phyloP scores from a whole-genome alignment of 2,113 vertebrate genomes.

The Callospermophilus lateralis region DNA sequence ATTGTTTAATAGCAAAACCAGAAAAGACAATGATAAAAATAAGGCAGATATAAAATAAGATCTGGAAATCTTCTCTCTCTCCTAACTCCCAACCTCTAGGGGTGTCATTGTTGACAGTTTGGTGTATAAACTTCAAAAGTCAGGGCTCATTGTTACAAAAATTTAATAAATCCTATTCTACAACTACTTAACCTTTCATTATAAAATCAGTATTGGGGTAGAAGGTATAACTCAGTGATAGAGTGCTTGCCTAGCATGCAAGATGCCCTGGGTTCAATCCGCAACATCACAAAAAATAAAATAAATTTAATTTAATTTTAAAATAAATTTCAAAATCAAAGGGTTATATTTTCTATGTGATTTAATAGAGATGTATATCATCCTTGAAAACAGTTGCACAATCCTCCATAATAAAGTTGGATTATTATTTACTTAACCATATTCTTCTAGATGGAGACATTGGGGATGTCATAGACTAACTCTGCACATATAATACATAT shows the following conservation, averaged over 20 bases:
- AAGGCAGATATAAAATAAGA: neutral
- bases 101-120: neutral
- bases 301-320: neutral
- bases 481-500: neutral
- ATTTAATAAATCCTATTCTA: neutral
- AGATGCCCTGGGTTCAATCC: neutral
- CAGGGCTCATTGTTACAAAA: slow-evolving; percentile 1
- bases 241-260: neutral
- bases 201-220: neutral
- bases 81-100: neutral
- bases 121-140: neutral
- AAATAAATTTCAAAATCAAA: neutral
- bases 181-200: neutral
- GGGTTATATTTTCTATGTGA: neutral
- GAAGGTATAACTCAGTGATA: neutral
- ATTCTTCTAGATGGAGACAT: neutral
- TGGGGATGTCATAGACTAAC: neutral
- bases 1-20: slow-evolving; percentile 6
- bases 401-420: neutral
- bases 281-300: neutral
- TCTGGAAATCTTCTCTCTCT: too few relatives aligned
- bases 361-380: neutral
- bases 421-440: slow-evolving; percentile 3
- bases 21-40: neutral
- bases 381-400: neutral